These are phyloP conservation scores for Smithornis capensis DNA, from an alignment of 2,113 vertebrate genomes.

Conservation along the genomic window DNA sequence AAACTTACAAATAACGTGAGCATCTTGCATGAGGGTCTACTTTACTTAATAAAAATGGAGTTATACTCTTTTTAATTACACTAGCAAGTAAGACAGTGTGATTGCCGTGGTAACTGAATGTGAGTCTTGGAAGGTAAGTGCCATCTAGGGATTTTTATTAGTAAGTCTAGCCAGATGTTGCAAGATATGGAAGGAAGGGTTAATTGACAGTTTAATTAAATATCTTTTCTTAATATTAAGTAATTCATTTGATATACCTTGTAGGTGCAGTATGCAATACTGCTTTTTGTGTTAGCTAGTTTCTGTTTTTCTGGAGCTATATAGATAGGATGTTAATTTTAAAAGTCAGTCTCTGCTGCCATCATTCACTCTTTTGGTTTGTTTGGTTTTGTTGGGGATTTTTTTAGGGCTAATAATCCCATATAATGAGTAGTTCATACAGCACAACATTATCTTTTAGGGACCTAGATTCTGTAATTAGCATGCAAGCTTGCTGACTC, in stretches of 20 bases:
- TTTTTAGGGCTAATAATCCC: neutral
- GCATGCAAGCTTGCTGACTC: neutral
- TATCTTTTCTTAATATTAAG: neutral
- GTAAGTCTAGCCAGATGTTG: neutral
- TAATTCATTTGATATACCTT: neutral
- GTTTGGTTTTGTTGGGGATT: neutral
- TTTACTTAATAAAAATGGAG: neutral
- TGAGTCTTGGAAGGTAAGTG: neutral
- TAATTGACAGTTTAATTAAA: conserved; percentile 18
- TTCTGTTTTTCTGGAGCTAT: neutral
- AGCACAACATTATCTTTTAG: neutral
- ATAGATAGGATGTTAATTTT: neutral
- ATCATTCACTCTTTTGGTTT: neutral
- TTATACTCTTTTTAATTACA: conserved; percentile 10
- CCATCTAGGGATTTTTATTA: neutral
- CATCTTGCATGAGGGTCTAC: neutral
- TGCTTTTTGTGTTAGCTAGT: neutral
- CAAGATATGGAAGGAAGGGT: neutral
- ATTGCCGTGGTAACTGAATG: neutral
- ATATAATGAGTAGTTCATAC: neutral
- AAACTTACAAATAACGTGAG: neutral
- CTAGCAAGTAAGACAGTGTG: neutral
- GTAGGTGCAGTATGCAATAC: neutral
- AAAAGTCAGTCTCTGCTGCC: neutral
- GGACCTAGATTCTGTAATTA: neutral